Conservation (phyloP, 2,113 vertebrate species). For the Fulmarus glacialis region DNA sequence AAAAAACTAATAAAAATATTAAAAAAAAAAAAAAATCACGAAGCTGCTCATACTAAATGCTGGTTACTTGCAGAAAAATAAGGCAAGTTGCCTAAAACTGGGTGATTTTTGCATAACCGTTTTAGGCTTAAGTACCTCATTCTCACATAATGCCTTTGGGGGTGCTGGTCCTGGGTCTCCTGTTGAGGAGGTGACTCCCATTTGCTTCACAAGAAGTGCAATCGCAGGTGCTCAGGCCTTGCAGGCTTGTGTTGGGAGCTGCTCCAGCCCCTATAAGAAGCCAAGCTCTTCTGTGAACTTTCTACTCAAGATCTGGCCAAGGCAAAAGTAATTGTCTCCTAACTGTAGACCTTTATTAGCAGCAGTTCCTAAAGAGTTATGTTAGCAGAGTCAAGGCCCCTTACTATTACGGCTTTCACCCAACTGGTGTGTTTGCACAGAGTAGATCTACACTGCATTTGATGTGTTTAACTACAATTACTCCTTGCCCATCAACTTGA, state of each 20-base stretch:
- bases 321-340: neutral
- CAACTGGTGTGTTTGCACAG: accelerated
- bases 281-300: neutral
- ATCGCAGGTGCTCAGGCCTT: neutral
- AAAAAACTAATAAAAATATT: neutral
- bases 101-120: neutral
- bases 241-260: neutral
- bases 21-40: too few relatives aligned
- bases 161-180: neutral
- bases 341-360: neutral
- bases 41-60: neutral
- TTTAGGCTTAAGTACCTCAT: neutral
- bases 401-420: neutral
- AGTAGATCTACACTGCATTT: too few relatives aligned
- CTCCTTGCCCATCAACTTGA: neutral
- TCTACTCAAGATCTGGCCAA: neutral
- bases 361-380: too few relatives aligned
- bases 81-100: neutral
- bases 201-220: neutral
- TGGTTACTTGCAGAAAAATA: neutral
- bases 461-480: neutral
- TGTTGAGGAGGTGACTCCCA: neutral
- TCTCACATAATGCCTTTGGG: neutral
- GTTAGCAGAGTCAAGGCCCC: neutral
- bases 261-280: neutral